Base-by-base conservation (phyloP, 2,888 invertebrate species). In the Cryptus viduatorius region DNA sequence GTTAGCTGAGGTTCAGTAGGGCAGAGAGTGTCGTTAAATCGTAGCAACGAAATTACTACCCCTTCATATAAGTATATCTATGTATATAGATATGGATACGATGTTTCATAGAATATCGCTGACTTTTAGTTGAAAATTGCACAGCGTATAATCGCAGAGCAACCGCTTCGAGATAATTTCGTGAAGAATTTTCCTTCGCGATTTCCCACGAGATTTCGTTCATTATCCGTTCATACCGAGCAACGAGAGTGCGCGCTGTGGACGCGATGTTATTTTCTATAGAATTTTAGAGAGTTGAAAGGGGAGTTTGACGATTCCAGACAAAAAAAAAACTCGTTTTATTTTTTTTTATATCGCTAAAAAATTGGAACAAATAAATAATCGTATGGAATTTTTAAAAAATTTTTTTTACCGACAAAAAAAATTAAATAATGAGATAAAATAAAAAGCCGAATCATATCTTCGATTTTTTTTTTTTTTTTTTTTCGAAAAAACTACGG, bases 111-210 rank as follows among this genome's bases (percentile, higher is more conserved):
- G 8, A 68, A 56, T 12, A 56, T 19, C 10, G 19, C 24, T 46
- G 46, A 68, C 46, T 68, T 68, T 68, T 68, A 68, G 19, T 1
- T 5, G 46, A 5, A 46, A 68, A 68, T 48, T 7, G 67, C 67
- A 68, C 19, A 53, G 53, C 46, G 42, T 8, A 8, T 44, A 44
- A 44, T 46, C 12, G 44, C 44, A 3, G 37, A 29, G 67, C 44
- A 7, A 31, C 67, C 24, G 24, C 67, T 68, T 19, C 12, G 24
- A 46, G 67, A 14, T 68, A 46, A 48, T 68, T 68, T 48, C 46
- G 12, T 14, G 12, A 68, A 46, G 29, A 68, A 68, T 24, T 46
- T 29, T 29, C 44, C 14, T 68, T 44, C 42, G 42, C 24, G 48
- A 16, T 46, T 68, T 68, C n/a, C 29, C 19, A 24, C 44, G 48